These are phyloP conservation scores for Theodoxus fluviatilis DNA, from an alignment of 2,888 invertebrate species.

Conservation along the genomic window DNA sequence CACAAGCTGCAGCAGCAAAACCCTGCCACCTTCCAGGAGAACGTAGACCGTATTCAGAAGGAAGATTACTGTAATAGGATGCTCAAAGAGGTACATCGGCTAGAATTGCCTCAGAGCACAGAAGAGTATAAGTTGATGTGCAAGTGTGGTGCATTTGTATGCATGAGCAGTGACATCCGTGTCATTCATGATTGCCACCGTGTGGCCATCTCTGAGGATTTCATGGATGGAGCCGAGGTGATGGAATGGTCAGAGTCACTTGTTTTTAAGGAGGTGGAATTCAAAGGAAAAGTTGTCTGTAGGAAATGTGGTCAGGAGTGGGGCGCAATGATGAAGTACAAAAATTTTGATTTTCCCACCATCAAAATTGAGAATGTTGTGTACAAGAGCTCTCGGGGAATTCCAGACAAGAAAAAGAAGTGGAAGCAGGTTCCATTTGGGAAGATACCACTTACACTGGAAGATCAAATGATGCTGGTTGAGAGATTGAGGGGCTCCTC, in stretches of 20 bases:
- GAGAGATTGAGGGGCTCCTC: too few species aligned
- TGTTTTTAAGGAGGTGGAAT: constrained; percentile 31
- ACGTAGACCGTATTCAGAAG: constrained; percentile 37
- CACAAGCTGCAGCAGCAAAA: constrained; percentile 31
- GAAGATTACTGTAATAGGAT: constrained; percentile 39
- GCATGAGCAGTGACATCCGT: constrained; percentile 46
- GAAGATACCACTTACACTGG: too few species aligned
- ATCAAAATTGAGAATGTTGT: constrained; percentile 41
- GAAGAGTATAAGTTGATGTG: constrained; percentile 44
- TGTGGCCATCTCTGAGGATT: constrained; percentile 40
- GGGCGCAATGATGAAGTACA: constrained; percentile 38
- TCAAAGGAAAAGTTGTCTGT: constrained; percentile 38
- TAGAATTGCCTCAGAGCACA: constrained; percentile 21
- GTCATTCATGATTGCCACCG: constrained; percentile 47
- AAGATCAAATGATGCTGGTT: too few species aligned
- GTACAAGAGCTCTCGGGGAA: constrained; percentile 38
- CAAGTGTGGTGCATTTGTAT: constrained; percentile 47
- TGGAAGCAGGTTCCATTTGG: constrained; percentile 44
- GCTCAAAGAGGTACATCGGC: constrained; percentile 29
- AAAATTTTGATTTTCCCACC: constrained; percentile 39
- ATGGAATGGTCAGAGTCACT: constrained; percentile 30
- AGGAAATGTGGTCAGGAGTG: constrained; percentile 39
- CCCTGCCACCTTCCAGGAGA: constrained; percentile 31
- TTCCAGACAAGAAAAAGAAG: constrained; percentile 35
- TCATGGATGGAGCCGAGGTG: constrained; percentile 35